Base-by-base conservation (phyloP, 2,113 vertebrate species). In the Myiozetetes cayanensis region DNA sequence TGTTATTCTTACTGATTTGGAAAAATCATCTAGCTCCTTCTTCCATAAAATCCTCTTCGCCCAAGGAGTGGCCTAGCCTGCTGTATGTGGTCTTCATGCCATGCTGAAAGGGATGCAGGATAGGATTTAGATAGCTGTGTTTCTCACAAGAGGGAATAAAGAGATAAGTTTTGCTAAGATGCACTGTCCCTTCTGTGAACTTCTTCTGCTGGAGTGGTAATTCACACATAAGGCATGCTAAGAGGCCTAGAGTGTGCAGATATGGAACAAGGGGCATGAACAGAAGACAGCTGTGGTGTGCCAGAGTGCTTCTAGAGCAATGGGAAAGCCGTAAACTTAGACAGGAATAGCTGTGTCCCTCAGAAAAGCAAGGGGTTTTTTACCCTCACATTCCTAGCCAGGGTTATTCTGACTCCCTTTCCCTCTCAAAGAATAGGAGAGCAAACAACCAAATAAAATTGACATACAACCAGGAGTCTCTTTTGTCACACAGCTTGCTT, bases 111-210 rank as follows among this genome's bases (percentile, higher is more conserved):
- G 30, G 24, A 37, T 76, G 33, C 27, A 47, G 76, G 12, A 37
- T 12, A 59, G 35, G 56, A 39, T 74, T 83, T 84, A 94, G 31
- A 27, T 55, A 61, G 39, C 55, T 59, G 12, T 43, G 21, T 37
- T 90, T 90, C 76, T 81, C 71, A 37, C 25, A 78, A 56, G 28
- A 56, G 35, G 25, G 25, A 84, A 78, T 65, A 61, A 89, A 78
- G 33, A 72, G 22, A 16, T 43, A 35, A 67, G 47, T 68, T 96
- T 83, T 90, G 44, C 59, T 92, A 41, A 63, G 22, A 14, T 18
- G 63, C 76, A 84, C n/a, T 94, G 82, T 88, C 76, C 73, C 41
- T 89, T 93, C 76, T 43, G 62, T 94, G 95, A 97, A 96, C 90
- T 80, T 88, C 35, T 95, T 67, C 63, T 93, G 33, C 24, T 71